Percentiles rank a stretch among this genome's conserved stretches.
These are phyloP conservation scores for Drosophila histrio DNA, from an alignment of 2,888 invertebrate genomes.

Conservation along the genomic window DNA sequence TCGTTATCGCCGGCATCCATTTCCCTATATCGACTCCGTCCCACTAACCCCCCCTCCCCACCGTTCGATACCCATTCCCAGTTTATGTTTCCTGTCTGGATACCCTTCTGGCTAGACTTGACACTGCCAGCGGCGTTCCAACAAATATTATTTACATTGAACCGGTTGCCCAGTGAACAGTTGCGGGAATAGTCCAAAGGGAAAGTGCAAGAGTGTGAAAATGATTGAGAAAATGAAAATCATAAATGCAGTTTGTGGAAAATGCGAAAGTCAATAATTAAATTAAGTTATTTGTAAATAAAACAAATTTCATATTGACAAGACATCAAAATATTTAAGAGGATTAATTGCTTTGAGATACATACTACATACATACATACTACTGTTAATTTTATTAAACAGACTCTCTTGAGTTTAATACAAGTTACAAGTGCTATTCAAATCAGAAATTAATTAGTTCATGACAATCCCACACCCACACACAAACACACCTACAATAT, in stretches of 20 bases:
- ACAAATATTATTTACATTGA: slow-evolving; percentile 66
- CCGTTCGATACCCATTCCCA: slow-evolving; percentile 1
- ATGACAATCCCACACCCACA: neutral
- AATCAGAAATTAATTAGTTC: slow-evolving; percentile 9
- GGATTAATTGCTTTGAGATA: neutral
- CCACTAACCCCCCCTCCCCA: slow-evolving; percentile 3
- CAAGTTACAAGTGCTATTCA: slow-evolving; percentile 3
- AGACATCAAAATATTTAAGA: neutral
- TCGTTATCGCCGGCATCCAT: slow-evolving; percentile 44
- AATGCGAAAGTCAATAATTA: neutral
- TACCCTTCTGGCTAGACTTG: slow-evolving; percentile 40
- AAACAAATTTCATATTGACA: neutral
- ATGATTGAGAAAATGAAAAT: slow-evolving; percentile 19
- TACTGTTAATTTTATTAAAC: slow-evolving; percentile 1
- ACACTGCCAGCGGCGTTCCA: slow-evolving; percentile 59
- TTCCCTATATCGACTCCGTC: slow-evolving; percentile 16
- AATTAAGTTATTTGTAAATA: neutral
- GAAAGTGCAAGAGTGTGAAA: slow-evolving; percentile 30
- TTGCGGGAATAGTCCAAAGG: slow-evolving; percentile 23
- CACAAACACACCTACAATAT: neutral
- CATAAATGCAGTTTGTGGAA: neutral
- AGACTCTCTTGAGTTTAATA: neutral
- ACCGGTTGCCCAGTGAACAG: slow-evolving; percentile 73
- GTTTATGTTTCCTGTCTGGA: slow-evolving; percentile 29
- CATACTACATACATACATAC: no score